These are phyloP conservation scores for Sminthopsis crassicaudata DNA, from an alignment of 2,113 vertebrate genomes.

Conservation along the genomic window DNA sequence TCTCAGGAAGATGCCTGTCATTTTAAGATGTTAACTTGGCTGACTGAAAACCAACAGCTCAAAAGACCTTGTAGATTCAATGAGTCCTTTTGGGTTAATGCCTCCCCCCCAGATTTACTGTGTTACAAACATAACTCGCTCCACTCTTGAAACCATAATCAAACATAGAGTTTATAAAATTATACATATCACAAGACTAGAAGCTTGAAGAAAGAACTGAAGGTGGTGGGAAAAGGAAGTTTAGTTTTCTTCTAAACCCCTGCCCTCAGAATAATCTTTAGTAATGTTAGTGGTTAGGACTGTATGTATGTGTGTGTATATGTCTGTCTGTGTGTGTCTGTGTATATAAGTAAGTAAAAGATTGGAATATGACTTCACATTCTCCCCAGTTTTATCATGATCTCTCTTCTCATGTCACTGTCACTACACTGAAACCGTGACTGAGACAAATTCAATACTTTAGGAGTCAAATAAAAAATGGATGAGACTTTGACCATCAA, in stretches of 20 bases:
- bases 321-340: neutral
- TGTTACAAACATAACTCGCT: neutral
- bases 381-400: no score
- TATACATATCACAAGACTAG: neutral
- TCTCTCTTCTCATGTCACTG: neutral
- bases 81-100: neutral
- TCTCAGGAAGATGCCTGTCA: neutral
- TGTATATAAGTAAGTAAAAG: neutral
- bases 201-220: neutral
- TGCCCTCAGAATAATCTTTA: neutral
- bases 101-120: neutral
- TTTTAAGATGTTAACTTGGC: neutral
- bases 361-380: neutral
- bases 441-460: neutral
- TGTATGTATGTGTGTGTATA: neutral
- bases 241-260: neutral
- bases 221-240: neutral
- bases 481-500: neutral
- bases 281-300: no score
- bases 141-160: neutral
- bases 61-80: neutral
- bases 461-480: neutral
- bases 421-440: neutral
- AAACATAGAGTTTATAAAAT: neutral
- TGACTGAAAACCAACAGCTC: conserved; percentile 26